These are phyloP conservation scores for Trematomus bernacchii DNA, from an alignment of 2,797 vertebrate genomes.

Conservation along the genomic window DNA sequence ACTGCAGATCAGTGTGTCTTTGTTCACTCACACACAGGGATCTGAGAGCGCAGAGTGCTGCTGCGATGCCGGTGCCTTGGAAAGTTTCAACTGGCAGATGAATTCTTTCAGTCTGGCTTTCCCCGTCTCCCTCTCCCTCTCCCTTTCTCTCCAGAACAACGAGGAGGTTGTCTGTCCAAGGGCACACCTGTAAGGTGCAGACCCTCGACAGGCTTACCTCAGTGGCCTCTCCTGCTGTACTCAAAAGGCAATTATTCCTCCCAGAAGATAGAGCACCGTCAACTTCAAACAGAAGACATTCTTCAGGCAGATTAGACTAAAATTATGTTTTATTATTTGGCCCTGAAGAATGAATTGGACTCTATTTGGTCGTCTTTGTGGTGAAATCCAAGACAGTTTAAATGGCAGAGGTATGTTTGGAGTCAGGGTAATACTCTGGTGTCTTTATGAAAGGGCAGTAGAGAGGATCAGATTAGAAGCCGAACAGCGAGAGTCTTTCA, in stretches of 20 bases:
- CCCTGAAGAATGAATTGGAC: constrained; percentile 88
- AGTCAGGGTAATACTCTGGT: constrained; percentile 91
- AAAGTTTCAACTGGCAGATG: constrained; percentile 87
- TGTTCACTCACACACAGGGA: constrained; percentile 70
- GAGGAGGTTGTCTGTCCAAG: constrained; percentile 88
- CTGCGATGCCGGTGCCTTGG: constrained; percentile 84
- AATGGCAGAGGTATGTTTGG: constrained; percentile 97
- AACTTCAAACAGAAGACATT: constrained; percentile 96
- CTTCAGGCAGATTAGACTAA: constrained; percentile 97
- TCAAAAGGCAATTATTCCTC: constrained; percentile 94
- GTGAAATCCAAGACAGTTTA: constrained; percentile 97
- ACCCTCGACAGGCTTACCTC: constrained; percentile 87
- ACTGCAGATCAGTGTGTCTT: constrained; percentile 73
- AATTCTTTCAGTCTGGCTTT: constrained; percentile 86
- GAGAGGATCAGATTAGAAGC: constrained; percentile 95
- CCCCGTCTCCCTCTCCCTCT: constrained; percentile 33
- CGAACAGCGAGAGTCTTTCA: constrained; percentile 92
- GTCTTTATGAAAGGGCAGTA: constrained; percentile 93
- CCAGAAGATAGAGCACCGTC: constrained; percentile 91
- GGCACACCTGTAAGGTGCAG: constrained; percentile 94
- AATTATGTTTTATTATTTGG: constrained; percentile 99
- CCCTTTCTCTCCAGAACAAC: constrained; percentile 87
- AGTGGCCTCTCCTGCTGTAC: constrained; percentile 84
- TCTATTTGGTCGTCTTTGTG: constrained; percentile 91
- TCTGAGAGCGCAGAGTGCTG: constrained; percentile 58